A percentile compares a stretch with the other conserved stretches of the same genome.
Conservation (phyloP, 2,113 vertebrate genomes). For the Mustela lutreola region DNA sequence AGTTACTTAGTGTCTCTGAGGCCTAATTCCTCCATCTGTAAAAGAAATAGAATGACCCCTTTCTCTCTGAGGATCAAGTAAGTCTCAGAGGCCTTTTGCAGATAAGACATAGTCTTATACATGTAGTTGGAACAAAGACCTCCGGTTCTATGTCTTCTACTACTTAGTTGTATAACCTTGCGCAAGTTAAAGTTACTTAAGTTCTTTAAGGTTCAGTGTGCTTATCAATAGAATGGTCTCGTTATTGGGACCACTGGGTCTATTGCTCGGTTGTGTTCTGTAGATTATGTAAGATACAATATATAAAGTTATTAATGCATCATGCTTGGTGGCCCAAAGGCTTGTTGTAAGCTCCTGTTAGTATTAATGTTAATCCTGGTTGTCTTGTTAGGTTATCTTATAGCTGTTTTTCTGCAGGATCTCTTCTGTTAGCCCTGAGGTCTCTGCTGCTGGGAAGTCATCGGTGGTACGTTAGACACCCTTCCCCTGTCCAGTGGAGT, state of each 20-base stretch:
- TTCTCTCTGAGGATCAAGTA: neutral
- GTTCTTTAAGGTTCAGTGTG: neutral
- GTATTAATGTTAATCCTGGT: too few relatives aligned
- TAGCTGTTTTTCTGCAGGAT: neutral
- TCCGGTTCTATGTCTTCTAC: neutral
- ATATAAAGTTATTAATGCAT: neutral
- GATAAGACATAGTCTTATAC: neutral
- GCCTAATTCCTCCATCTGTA: neutral
- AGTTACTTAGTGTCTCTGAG: neutral
- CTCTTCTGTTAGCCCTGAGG: neutral
- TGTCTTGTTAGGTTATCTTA: neutral
- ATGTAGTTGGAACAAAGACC: neutral
- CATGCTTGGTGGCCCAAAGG: neutral
- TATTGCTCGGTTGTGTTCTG: neutral
- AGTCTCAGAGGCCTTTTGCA: neutral
- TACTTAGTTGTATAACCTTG: neutral
- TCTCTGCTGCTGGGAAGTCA: neutral
- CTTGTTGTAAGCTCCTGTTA: neutral
- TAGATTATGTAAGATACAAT: neutral
- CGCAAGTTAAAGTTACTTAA: neutral
- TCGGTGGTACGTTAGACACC: too few relatives aligned
- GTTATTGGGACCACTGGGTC: fast-evolving
- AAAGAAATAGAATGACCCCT: neutral
- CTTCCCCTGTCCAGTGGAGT: fast-evolving
- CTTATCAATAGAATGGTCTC: neutral